Conservation (phyloP, 2,888 invertebrate genomes). For the Ichneumoninae sp. region DNA sequence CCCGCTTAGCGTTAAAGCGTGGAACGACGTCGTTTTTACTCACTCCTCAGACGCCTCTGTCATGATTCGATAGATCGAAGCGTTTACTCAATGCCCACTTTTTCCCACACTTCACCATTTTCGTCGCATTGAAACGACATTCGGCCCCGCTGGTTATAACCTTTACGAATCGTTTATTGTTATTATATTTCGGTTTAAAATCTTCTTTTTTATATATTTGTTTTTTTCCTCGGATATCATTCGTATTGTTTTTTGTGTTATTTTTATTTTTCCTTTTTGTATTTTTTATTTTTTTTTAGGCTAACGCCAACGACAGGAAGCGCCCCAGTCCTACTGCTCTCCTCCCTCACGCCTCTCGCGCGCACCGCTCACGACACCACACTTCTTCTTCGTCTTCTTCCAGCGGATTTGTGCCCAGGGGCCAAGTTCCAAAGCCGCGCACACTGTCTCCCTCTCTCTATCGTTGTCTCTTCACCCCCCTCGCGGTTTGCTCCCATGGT, state of each 20-base stretch:
- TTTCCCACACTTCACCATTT: conserved; percentile 93
- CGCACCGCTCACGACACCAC: conserved; percentile 55
- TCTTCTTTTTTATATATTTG: neutral
- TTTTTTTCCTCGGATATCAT: conserved; percentile 27
- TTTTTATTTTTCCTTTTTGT: conserved; percentile 69
- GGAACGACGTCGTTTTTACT: conserved; percentile 84
- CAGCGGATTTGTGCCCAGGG: conserved; percentile 12
- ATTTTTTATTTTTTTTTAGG: conserved; percentile 75
- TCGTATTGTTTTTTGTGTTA: conserved; percentile 38
- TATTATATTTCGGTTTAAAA: conserved; percentile 55
- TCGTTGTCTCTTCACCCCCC: conserved; percentile 26
- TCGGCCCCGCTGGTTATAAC: conserved; percentile 73
- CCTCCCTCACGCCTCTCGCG: conserved; percentile 58
- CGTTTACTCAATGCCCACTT: conserved; percentile 93
- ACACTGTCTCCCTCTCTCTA: conserved; percentile 8
- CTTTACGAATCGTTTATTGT: conserved; percentile 52
- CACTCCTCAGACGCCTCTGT: conserved; percentile 96
- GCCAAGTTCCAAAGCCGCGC: conserved; percentile 10
- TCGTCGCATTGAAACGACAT: conserved; percentile 88
- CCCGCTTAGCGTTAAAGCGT: conserved; percentile 17
- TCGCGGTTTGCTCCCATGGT: conserved; percentile 29
- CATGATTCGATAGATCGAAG: conserved; percentile 94
- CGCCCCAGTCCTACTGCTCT: conserved; percentile 76
- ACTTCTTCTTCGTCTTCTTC: conserved; percentile 23
- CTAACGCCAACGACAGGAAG: conserved; percentile 80